A percentile compares a stretch with the other conserved stretches of the same genome.
Evolutionary conservation across 2,888 invertebrate genomes (phyloP).

Genomic region (Horisme vitalbata): DNA sequence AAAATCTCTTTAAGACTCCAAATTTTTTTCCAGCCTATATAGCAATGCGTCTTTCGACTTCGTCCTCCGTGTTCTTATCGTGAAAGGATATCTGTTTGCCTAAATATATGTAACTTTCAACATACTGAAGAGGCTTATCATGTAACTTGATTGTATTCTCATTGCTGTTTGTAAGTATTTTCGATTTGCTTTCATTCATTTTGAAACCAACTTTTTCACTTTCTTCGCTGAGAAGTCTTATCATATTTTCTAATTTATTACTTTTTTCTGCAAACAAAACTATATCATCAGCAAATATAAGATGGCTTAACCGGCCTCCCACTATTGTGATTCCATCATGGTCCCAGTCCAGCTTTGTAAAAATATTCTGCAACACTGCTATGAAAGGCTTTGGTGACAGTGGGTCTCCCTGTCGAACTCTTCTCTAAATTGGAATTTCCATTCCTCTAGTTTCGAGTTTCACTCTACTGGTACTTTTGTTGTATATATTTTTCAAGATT

Average conservation of each 20-base stretch:
- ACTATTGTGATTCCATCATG: constrained; percentile 1
- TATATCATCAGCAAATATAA: constrained; percentile 13
- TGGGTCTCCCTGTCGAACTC: neutral
- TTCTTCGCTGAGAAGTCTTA: neutral
- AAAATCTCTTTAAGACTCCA: neutral
- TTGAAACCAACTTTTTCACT: constrained; percentile 9
- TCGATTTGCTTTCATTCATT: constrained; percentile 13
- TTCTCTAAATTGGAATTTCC: neutral
- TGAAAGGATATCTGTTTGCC: neutral
- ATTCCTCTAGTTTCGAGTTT: neutral
- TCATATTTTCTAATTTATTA: constrained; percentile 5
- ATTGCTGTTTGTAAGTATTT: neutral
- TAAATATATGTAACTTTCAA: neutral
- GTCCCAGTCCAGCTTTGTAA: constrained; percentile 7
- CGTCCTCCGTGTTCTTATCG: neutral
- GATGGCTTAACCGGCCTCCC: constrained; percentile 2
- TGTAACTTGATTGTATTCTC: neutral
- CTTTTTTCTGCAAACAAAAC: constrained; percentile 11
- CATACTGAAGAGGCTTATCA: no score
- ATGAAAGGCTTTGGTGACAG: constrained; percentile 1
- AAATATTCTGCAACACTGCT: constrained; percentile 6
- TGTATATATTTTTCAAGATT: neutral
- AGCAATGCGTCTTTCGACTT: neutral
- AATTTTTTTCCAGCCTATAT: neutral
- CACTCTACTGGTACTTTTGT: neutral